Evolutionary conservation across 2,797 vertebrate genomes (phyloP), one percentile per base, ranked within the genome.

Genomic region (Morus bassanus): DNA sequence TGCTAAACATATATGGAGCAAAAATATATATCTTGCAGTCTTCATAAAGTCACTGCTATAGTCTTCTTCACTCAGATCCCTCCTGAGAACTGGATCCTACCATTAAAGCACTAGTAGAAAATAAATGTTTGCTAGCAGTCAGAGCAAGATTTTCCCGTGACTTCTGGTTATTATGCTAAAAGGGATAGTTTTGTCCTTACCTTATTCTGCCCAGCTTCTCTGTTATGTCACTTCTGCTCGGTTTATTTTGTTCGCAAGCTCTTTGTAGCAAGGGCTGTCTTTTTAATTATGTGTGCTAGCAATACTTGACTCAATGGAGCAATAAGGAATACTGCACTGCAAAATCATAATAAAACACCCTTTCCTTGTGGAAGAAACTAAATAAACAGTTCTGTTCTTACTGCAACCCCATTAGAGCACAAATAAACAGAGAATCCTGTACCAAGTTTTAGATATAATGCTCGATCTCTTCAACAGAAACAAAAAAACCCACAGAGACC

Each of bases 371-470:
- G 37, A 91, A 73, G 59, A 87, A 85, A 85, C 54, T 91, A 93
- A 96, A 95, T 50, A 88, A 94, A 94, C 57, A 77, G 24, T 86
- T 86, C n/a, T 70, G 23, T 85, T 93, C 67, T 91, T 95, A 72
- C 57, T 85, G 57, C 30, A 94, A 64, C 50, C 24, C 54, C 72
- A 76, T 87, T 91, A 87, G 37, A 91, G 64, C n/a, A 89, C 72
- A 94, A 86, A 91, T 88, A 95, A 96, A 86, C 45, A 92, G 35
- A 88, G 37, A 96, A 82, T 74, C 53, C 30, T 60, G n/a, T 39
- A 85, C 12, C 19, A 89, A 67, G 72, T 63, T 80, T 91, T 80
- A 83, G 35, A 70, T 81, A 68, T 69, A 89, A 85, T 80, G 57
- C 15, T 95, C 27, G 3, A 10, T 85, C 72, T 76, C 69, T 95